Evolutionary conservation across 2,113 vertebrate genomes (phyloP), one percentile per base, ranked within the genome.

Genomic region (Hypomesus transpacificus): DNA sequence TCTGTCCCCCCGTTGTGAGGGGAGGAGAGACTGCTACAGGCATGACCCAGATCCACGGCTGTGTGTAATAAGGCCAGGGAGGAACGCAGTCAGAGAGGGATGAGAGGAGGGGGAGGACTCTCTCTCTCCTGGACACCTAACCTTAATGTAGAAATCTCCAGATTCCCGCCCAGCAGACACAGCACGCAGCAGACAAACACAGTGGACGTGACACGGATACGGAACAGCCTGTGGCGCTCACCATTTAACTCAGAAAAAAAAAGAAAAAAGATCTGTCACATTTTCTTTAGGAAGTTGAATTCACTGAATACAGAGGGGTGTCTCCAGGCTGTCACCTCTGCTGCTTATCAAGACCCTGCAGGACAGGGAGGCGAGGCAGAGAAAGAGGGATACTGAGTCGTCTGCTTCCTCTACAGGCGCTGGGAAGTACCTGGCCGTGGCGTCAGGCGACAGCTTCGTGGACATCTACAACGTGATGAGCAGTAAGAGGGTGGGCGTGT

Each of bases 391-490:
- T 18, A 22, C 7, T 51, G 11, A 52, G 9, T 66, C 70, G 31
- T 14, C 62, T 82, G 52, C 73, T 13, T 69, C 78, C 14, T 46
- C 86, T 88, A 54, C 78, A 99, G 97, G 95, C 79, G 78, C 92
- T 76, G 97, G 97, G 46, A 99, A 99, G 75, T 99, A 98, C 74
- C 92, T 99, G 8, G 95, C 95, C 14, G 97, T 99, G 16, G 97
- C 96, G 50, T 99, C 97, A 22, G 94, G 90, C 61, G 97, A 99
- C 86, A 96, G 92, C 64, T 98, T 98, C 87, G 93, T 97, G 80
- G 97, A 99, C 70, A 96, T 99, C 81, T 99, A 99, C 87, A 97
- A 96, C 9, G 94, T 99, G 61, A 94, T 95, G 94, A 98, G 92
- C 85, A 99, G 96, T 88, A 99, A 99, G 77, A 90, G 97, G 11